These are phyloP conservation scores for Cardiocondyla obscurior DNA, from an alignment of 1,140 invertebrate species.

Conservation along the genomic window DNA sequence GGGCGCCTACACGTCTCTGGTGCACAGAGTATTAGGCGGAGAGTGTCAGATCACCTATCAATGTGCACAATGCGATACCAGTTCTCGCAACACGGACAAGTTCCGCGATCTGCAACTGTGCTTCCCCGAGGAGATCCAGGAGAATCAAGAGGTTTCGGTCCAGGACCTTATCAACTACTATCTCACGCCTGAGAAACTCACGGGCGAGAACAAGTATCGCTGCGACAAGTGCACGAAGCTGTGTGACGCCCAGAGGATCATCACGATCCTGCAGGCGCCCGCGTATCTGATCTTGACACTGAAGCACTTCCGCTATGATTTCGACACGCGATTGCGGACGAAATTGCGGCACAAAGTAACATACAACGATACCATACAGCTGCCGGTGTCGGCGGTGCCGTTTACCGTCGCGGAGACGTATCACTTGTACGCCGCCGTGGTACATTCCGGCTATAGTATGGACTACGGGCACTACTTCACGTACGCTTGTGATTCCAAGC, in stretches of 20 bases:
- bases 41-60: slow-evolving; percentile 88
- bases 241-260: slow-evolving; percentile 90
- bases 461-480: slow-evolving; percentile 95
- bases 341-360: slow-evolving; percentile 89
- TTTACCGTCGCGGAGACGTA: slow-evolving; percentile 84
- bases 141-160: slow-evolving; percentile 85
- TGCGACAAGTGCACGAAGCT: slow-evolving; percentile 90
- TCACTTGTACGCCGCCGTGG: slow-evolving; percentile 91
- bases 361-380: slow-evolving; percentile 86
- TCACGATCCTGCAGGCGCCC: slow-evolving; percentile 89
- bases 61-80: slow-evolving; percentile 88
- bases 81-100: slow-evolving; percentile 89
- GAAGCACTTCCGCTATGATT: slow-evolving; percentile 92
- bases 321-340: slow-evolving; percentile 88
- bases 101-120: slow-evolving; percentile 93
- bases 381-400: slow-evolving; percentile 82
- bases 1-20: slow-evolving; percentile 81
- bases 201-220: slow-evolving; percentile 92
- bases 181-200: slow-evolving; percentile 89
- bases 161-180: slow-evolving; percentile 90
- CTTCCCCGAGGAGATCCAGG: slow-evolving; percentile 88
- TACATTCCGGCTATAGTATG: slow-evolving; percentile 92
- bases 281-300: slow-evolving; percentile 91
- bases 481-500: slow-evolving; percentile 87
- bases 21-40: slow-evolving; percentile 90